Evolutionary conservation across 64 coral and sea anemone species (phyloP).

Genomic region (Porites australiensis): DNA sequence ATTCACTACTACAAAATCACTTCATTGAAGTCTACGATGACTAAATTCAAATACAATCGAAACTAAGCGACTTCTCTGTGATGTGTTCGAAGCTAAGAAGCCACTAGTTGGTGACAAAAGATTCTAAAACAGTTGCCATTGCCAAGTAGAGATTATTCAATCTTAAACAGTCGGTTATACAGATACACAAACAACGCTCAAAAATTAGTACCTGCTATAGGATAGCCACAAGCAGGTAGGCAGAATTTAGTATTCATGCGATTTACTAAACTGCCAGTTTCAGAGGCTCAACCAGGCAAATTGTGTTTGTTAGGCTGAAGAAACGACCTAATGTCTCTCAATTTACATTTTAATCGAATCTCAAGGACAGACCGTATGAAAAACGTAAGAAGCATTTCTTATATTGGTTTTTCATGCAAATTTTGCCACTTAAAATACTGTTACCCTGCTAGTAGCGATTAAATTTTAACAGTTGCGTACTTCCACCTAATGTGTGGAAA

Average conservation of each 20-base stretch:
- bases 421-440: background rate
- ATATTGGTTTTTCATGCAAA: background rate
- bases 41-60: too few relatives aligned
- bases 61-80: too few relatives aligned
- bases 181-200: background rate
- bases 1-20: too few relatives aligned
- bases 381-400: background rate
- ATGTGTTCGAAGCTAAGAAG: too few relatives aligned
- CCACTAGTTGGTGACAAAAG: too few relatives aligned
- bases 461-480: constrained; percentile 21
- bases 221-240: constrained; percentile 7
- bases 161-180: background rate
- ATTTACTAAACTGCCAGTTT: background rate
- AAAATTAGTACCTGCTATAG: constrained; percentile 3
- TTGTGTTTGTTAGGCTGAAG: background rate
- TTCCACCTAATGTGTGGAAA: background rate
- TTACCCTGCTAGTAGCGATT: background rate
- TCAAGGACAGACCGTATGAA: constrained; percentile 33
- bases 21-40: too few relatives aligned
- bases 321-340: background rate
- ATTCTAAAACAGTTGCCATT: too few relatives aligned
- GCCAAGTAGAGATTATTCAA: background rate
- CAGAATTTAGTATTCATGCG: background rate
- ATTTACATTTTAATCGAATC: background rate
- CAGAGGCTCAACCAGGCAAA: background rate